phyloP scores from a whole-genome alignment of 2,113 vertebrate species.

The Panthera tigris region DNA sequence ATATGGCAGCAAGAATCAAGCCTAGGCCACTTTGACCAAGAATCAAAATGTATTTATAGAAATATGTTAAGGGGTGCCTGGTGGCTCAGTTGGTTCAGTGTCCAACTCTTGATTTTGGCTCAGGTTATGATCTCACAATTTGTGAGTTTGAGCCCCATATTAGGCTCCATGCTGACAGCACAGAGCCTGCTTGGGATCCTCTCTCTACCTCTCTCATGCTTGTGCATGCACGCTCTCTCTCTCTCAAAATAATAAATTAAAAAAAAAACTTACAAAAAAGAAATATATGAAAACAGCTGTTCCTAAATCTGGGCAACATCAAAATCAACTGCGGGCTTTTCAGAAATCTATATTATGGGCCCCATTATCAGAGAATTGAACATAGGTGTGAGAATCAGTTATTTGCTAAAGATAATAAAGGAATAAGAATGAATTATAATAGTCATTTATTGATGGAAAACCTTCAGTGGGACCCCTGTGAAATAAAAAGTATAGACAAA shows the following conservation, averaged over 20 bases:
- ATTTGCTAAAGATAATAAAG: not conserved
- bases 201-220: no score
- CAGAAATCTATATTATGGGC: not conserved
- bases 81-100: no score
- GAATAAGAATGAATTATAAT: not conserved
- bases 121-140: no score
- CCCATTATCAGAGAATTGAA: not conserved
- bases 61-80: not conserved
- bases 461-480: not conserved
- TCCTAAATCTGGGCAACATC: not conserved
- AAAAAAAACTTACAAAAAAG: not conserved
- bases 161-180: no score
- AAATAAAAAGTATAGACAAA: not conserved
- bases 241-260: no score
- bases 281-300: not conserved
- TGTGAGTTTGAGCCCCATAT: no score
- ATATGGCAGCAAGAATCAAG: not conserved
- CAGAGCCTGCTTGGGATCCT: no score
- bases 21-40: not conserved
- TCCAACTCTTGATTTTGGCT: no score
- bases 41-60: slow-evolving; percentile 31
- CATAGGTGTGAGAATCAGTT: not conserved
- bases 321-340: not conserved
- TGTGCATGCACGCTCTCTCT: no score
- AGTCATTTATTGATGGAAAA: not conserved